Percentiles rank a stretch among this genome's conserved stretches.
Conservation (phyloP, 2,113 vertebrate species). For the Clarias macrocephalus region DNA sequence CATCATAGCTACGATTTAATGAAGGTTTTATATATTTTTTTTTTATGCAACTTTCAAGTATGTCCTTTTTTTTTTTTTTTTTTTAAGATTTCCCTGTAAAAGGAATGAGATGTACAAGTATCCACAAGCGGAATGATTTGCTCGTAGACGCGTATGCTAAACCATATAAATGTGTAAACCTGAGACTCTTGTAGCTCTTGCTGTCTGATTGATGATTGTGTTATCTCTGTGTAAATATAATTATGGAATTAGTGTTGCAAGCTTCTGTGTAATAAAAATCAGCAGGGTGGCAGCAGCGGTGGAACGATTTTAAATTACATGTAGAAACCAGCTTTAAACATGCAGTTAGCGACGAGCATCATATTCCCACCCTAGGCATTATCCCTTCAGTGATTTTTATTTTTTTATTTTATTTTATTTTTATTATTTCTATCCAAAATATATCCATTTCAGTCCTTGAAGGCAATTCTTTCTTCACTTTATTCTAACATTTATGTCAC, state of each 20-base stretch:
- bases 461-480: background rate
- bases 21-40: constrained; percentile 48
- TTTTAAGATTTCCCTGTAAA: background rate
- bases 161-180: constrained; percentile 36
- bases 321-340: background rate
- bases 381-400: background rate
- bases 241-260: constrained; percentile 28
- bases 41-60: background rate
- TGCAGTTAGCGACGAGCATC: background rate
- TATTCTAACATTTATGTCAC: background rate
- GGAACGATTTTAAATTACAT: background rate
- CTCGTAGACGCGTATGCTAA: background rate
- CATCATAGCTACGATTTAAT: constrained; percentile 45
- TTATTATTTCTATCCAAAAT: background rate
- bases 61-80: background rate
- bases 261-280: background rate
- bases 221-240: constrained; percentile 50
- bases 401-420: too few species aligned
- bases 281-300: background rate
- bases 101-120: background rate
- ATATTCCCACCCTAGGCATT: background rate
- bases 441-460: background rate
- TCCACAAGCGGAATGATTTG: background rate
- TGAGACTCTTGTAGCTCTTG: constrained; percentile 21
- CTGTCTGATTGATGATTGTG: constrained; percentile 34